Evolutionary conservation across 1,140 invertebrate species (phyloP).

Genomic region (Bilobella aurantiaca): DNA sequence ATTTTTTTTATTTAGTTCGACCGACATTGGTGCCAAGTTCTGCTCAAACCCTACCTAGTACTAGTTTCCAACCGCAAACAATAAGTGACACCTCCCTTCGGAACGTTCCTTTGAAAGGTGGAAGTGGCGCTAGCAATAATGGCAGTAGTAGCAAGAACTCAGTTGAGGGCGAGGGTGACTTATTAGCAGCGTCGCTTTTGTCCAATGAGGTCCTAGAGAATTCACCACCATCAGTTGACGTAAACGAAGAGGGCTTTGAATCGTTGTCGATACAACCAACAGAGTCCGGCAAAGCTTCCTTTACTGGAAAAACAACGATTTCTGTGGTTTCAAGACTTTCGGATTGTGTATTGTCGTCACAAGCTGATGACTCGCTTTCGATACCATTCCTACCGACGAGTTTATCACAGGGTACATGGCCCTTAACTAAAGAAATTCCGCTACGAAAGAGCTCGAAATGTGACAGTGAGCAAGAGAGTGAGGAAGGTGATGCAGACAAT

Average conservation of each 20-base stretch:
- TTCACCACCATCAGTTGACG: neutral
- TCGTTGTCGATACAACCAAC: neutral
- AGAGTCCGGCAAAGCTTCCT: neutral
- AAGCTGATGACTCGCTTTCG: neutral
- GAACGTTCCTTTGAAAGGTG: neutral
- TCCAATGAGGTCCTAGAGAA: neutral
- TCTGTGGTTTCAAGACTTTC: neutral
- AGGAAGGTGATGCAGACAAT: neutral
- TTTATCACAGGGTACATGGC: too few species aligned
- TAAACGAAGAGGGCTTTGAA: neutral
- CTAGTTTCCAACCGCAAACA: too few species aligned
- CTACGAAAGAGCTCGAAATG: too few species aligned
- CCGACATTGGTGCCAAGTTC: too few species aligned
- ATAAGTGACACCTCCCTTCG: too few species aligned
- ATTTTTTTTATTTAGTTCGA: neutral
- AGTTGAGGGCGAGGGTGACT: neutral
- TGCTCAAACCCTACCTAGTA: too few species aligned
- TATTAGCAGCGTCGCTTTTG: neutral
- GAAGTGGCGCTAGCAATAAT: neutral
- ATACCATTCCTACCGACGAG: neutral
- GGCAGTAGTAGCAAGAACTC: neutral
- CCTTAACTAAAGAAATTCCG: too few species aligned
- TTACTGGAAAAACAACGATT: neutral
- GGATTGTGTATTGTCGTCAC: neutral
- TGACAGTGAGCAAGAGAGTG: neutral